Conservation (phyloP, 2,113 vertebrate genomes). For the Cebidichthys violaceus region DNA sequence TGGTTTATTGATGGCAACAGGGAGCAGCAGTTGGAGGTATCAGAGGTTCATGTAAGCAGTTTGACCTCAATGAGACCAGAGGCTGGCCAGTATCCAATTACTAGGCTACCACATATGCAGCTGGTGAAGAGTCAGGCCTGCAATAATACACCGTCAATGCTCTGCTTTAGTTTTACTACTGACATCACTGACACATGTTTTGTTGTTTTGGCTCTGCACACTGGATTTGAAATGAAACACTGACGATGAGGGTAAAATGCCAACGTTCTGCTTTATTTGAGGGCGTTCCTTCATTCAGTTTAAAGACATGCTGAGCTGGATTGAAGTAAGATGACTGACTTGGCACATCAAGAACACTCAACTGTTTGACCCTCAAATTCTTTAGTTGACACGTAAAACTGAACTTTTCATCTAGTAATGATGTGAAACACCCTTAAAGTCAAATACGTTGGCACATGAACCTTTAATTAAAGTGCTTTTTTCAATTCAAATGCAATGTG, state of each 20-base stretch:
- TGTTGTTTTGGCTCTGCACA: background rate
- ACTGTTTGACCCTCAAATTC: constrained; percentile 11
- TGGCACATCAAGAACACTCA: constrained; percentile 12
- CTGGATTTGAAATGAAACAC: constrained; percentile 42
- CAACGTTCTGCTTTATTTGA: constrained; percentile 39
- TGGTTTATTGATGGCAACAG: background rate
- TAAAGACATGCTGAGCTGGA: background rate
- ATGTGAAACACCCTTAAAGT: constrained; percentile 17
- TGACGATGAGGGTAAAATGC: constrained; percentile 13
- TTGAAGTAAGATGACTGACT: constrained; percentile 11
- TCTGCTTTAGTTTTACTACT: background rate
- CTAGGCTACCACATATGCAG: constrained; percentile 11
- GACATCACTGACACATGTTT: constrained; percentile 11
- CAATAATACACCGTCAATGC: constrained; percentile 4
- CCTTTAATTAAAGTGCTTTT: background rate
- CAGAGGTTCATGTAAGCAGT: background rate
- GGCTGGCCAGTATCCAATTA: background rate
- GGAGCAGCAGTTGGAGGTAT: background rate
- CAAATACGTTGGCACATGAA: background rate
- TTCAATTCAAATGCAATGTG: background rate
- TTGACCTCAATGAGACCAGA: constrained; percentile 29
- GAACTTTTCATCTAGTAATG: constrained; percentile 11
- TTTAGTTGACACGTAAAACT: constrained; percentile 7
- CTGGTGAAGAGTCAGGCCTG: background rate
- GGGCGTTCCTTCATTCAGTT: constrained; percentile 17